Base-by-base conservation (phyloP, 2,888 invertebrate species). In the Stratiomys singularior region DNA sequence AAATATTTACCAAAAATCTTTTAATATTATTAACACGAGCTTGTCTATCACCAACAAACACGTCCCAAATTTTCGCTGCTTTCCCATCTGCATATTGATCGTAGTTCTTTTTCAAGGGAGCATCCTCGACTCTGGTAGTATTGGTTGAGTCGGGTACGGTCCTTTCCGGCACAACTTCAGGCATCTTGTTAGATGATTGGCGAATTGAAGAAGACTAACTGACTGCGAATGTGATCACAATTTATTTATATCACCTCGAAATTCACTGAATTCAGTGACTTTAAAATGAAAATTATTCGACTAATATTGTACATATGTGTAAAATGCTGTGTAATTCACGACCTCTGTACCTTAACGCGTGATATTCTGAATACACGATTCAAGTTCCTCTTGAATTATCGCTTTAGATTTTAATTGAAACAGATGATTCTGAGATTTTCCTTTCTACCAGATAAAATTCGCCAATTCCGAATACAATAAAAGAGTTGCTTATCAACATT, bases 31-130 rank as follows among this genome's bases (percentile, higher is more conserved):
- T 92, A 0, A 95, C 96, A 76, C 96, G 89, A 47, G 93, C 91
- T 82, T 93, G 94, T 85, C 93, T 93, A 86, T 96, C 95, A 0
- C 96, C 96, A 79, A 96, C 94, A 86, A 95, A 96, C 80, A 95
- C 91, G 86, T 96, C 94, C 96, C 96, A 96, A 0, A 96, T 92
- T 84, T 94, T 93, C 0, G 96, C 96, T 0, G 96, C 96, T 83
- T 92, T 94, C 4, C 96, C 96, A 85, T 96, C 96, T 0, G 96
- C 96, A 85, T 96, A 96, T 87, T 96, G 96, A 84, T 96, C 94
- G 81, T 91, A 90, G 1, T 87, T 82, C 82, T 94, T 94, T 86
- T 94, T 27, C n/a, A 30, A 3, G 18, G 37, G 37, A 5, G 13
- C 25, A 23, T 21, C 23, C 4, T 60, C 58, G n/a, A 4, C 11